These are phyloP conservation scores for Lasioglossum leucozonium DNA, from an alignment of 2,888 invertebrate genomes.

Conservation along the genomic window DNA sequence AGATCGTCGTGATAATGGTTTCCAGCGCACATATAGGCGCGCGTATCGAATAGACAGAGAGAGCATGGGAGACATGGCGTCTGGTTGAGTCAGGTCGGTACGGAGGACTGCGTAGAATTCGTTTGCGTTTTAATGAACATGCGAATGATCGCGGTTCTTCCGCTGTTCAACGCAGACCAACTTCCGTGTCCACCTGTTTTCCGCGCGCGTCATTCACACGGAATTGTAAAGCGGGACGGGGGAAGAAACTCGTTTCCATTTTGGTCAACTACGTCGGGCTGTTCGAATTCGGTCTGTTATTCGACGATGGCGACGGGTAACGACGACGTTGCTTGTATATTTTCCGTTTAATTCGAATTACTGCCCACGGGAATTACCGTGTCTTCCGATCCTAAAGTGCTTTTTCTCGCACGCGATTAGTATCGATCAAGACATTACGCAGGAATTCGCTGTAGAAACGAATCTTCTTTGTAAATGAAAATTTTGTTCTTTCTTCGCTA, in stretches of 20 bases:
- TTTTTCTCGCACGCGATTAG: neutral
- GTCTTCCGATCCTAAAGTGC: neutral
- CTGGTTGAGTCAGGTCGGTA: constrained; percentile 52
- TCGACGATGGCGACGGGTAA: constrained; percentile 17
- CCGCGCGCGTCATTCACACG: constrained; percentile 58
- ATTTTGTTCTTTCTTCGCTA: neutral
- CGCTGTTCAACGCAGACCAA: constrained; percentile 38
- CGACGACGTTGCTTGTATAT: constrained; percentile 5
- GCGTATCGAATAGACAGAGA: neutral
- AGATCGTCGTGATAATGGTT: constrained; percentile 26
- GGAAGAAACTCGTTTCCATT: constrained; percentile 63
- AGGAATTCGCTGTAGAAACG: neutral
- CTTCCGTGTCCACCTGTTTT: constrained; percentile 50
- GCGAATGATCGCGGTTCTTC: constrained; percentile 69
- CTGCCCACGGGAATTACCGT: constrained; percentile 10
- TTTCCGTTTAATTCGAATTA: constrained; percentile 40
- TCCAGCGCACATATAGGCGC: neutral
- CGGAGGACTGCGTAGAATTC: constrained; percentile 66
- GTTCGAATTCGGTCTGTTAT: constrained; percentile 32
- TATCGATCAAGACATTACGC: neutral
- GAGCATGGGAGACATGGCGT: constrained; percentile 27
- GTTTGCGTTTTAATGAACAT: constrained; percentile 76
- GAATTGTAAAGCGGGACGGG: constrained; percentile 57
- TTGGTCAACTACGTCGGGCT: constrained; percentile 45
- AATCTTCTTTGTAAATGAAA: neutral